Percentiles rank a stretch among this genome's conserved stretches.
Evolutionary conservation across 2,797 vertebrate genomes (phyloP).

Genomic region (Bradypodion ventrale): DNA sequence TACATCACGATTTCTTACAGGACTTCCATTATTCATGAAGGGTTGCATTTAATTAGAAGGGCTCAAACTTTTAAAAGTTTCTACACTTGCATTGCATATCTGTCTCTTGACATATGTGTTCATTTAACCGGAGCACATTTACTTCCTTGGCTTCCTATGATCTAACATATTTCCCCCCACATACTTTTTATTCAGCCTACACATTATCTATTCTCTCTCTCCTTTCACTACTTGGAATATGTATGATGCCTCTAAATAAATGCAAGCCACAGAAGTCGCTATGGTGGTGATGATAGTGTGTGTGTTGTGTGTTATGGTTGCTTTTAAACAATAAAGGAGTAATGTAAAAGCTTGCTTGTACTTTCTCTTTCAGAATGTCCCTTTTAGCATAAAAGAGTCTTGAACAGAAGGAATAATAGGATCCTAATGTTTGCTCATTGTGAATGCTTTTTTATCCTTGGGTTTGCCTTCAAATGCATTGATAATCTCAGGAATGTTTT

Average conservation of each 20-base stretch:
- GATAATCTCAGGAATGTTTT: neutral
- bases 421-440: constrained; percentile 48
- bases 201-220: constrained; percentile 43
- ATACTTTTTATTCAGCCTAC: constrained; percentile 58
- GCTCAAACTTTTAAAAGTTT: constrained; percentile 71
- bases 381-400: constrained; percentile 39
- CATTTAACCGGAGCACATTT: constrained; percentile 49
- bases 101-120: constrained; percentile 48
- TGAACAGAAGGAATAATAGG: constrained; percentile 55
- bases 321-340: constrained; percentile 33
- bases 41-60: constrained; percentile 61
- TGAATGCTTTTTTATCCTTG: constrained; percentile 33
- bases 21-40: constrained; percentile 69
- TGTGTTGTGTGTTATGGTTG: neutral
- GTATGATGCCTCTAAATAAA: constrained; percentile 53
- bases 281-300: neutral
- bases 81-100: constrained; percentile 49
- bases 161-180: constrained; percentile 65
- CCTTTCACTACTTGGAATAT: constrained; percentile 47
- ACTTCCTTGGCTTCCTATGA: constrained; percentile 52
- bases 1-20: constrained; percentile 47
- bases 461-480: constrained; percentile 47
- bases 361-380: constrained; percentile 33
- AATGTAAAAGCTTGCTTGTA: constrained; percentile 16
- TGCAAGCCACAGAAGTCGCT: constrained; percentile 34